These are phyloP conservation scores for Dipodomys stephensi DNA, from an alignment of 2,113 vertebrate species.

Conservation along the genomic window DNA sequence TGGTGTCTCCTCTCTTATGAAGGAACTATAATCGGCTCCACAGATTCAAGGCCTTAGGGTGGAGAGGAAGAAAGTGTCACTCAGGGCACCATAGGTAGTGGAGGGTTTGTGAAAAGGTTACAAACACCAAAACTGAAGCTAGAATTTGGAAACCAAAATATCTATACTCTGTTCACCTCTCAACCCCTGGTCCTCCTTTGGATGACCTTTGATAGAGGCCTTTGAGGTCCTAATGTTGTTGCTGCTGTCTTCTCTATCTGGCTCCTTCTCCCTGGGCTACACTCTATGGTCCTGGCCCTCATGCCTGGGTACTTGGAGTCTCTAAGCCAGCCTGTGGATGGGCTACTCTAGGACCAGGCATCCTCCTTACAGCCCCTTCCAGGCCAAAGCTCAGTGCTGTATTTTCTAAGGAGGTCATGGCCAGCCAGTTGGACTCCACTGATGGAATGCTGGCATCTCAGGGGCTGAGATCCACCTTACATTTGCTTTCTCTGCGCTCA, in stretches of 20 bases:
- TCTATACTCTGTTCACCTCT: not conserved
- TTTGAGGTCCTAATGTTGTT: not conserved
- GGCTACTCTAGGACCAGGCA: not conserved
- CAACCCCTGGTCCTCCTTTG: not conserved
- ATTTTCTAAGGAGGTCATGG: not conserved
- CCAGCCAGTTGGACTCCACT: not conserved
- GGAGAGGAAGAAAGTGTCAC: not conserved
- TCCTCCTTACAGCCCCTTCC: not conserved
- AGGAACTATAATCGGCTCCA: not conserved
- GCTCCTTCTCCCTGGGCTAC: not conserved
- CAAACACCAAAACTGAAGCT: not conserved
- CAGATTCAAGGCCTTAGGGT: not conserved
- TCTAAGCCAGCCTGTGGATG: not conserved
- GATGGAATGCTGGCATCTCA: accelerated
- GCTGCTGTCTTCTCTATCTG: not conserved
- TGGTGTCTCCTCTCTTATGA: not conserved
- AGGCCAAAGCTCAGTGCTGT: not conserved
- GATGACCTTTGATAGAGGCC: not conserved
- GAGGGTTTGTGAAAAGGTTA: not conserved
- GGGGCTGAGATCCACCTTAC: not conserved
- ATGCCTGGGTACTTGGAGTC: not conserved
- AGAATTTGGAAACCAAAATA: not conserved
- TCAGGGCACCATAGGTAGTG: too few species aligned
- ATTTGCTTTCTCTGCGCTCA: not conserved
- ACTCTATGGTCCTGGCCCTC: not conserved